A percentile compares a stretch with the other conserved stretches of the same genome.
Evolutionary conservation across 64 coral and sea anemone species (phyloP).

Genomic region (Pachyseris speciosa): DNA sequence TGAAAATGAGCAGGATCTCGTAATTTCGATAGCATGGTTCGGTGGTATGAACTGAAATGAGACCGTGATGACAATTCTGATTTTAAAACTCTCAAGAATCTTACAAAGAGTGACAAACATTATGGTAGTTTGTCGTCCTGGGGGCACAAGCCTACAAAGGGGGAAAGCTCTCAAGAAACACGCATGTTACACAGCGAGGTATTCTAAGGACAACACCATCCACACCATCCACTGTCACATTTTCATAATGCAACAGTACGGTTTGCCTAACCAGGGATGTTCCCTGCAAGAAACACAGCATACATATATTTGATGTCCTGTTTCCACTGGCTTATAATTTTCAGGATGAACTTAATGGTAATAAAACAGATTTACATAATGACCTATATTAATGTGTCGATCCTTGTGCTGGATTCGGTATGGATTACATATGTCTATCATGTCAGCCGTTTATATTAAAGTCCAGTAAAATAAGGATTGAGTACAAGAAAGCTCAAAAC

Average conservation of each 20-base stretch:
- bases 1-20: no score
- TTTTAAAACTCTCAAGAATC: not conserved
- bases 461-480: not conserved
- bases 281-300: slow-evolving; percentile 1
- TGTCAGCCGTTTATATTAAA: not conserved
- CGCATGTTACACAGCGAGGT: no score
- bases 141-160: not conserved
- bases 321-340: no score
- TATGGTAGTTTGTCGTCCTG: not conserved
- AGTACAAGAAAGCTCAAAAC: no score
- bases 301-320: no score
- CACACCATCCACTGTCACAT: not conserved
- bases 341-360: not conserved
- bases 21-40: no score
- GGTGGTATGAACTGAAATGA: not conserved
- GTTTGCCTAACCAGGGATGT: not conserved
- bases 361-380: not conserved
- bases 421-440: not conserved
- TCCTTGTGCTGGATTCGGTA: not conserved
- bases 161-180: not conserved
- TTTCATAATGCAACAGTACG: not conserved
- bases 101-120: not conserved
- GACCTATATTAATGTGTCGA: not conserved
- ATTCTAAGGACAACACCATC: no score
- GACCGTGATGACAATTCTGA: not conserved